These are phyloP conservation scores for Dinoponera quadriceps DNA, from an alignment of 1,140 invertebrate species.

Conservation along the genomic window DNA sequence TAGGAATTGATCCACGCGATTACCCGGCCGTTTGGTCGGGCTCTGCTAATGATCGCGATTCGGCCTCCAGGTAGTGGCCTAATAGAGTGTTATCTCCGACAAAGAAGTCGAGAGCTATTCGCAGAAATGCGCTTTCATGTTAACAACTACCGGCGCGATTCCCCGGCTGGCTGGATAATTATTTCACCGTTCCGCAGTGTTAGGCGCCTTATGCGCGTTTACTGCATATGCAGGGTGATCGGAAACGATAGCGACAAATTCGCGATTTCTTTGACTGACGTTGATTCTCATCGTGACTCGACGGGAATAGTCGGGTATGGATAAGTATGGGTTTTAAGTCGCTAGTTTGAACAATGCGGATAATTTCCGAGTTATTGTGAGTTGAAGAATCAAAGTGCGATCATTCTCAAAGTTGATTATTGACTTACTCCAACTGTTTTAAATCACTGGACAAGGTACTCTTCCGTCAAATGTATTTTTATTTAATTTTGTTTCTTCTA, in stretches of 20 bases:
- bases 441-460: too few species aligned
- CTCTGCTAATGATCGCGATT: conserved; percentile 18
- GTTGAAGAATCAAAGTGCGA: not conserved
- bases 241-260: not conserved
- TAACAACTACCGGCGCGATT: conserved; percentile 24
- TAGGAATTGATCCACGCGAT: too few species aligned
- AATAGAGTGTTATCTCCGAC: not conserved
- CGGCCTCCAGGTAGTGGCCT: conserved; percentile 9
- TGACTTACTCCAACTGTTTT: too few species aligned
- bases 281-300: not conserved
- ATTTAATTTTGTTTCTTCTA: too few species aligned
- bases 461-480: too few species aligned
- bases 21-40: not conserved
- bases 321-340: too few species aligned
- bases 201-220: not conserved
- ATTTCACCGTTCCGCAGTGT: not conserved
- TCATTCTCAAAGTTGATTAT: too few species aligned
- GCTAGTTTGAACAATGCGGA: too few species aligned
- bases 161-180: conserved; percentile 23
- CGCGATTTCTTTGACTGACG: not conserved
- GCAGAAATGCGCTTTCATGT: conserved; percentile 40
- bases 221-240: not conserved
- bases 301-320: not conserved
- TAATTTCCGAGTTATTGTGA: not conserved
- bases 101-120: conserved; percentile 27